phyloP scores from a whole-genome alignment of 1,140 invertebrate genomes.

The Calosoma granatense region DNA sequence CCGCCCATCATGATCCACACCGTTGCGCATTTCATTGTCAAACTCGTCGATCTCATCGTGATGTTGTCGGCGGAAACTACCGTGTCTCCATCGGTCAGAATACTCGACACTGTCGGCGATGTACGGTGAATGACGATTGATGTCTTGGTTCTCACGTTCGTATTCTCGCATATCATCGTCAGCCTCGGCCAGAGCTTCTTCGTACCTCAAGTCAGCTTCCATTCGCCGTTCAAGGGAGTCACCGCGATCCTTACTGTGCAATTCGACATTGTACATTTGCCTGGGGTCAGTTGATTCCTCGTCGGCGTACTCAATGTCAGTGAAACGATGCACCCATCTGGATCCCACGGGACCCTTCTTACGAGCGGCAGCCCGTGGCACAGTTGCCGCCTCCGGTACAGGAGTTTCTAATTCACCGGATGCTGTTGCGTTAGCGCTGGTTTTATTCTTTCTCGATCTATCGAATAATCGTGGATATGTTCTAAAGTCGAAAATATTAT shows the following conservation, averaged over 20 bases:
- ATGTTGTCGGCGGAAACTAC: slow-evolving; percentile 33
- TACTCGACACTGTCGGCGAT: slow-evolving; percentile 16
- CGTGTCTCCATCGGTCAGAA: slow-evolving; percentile 28
- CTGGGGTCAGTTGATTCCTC: slow-evolving; percentile 34
- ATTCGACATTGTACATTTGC: slow-evolving; percentile 24
- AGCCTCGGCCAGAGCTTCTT: slow-evolving; percentile 11
- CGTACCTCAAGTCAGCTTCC: slow-evolving; percentile 17
- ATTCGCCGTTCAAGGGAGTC: slow-evolving; percentile 19
- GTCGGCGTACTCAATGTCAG: slow-evolving; percentile 32
- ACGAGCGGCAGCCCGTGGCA: slow-evolving; percentile 31
- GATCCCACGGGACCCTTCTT: slow-evolving; percentile 35
- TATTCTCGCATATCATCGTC: slow-evolving; percentile 30
- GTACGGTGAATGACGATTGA: slow-evolving; percentile 16
- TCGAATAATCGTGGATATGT: slow-evolving; percentile 67
- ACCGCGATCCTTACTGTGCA: slow-evolving; percentile 13
- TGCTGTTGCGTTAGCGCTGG: slow-evolving; percentile 32
- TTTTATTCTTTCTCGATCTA: slow-evolving; percentile 44
- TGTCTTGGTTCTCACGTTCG: slow-evolving; percentile 26
- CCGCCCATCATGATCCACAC: slow-evolving; percentile 1
- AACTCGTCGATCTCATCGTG: slow-evolving; percentile 25
- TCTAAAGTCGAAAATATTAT: slow-evolving; percentile 61
- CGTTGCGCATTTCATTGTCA: slow-evolving; percentile 15
- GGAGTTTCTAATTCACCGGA: slow-evolving; percentile 30
- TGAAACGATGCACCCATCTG: slow-evolving; percentile 41
- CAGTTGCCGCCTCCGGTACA: slow-evolving; percentile 40